Base-by-base conservation (phyloP, 2,113 vertebrate species). In the Heterotilapia buettikoferi region DNA sequence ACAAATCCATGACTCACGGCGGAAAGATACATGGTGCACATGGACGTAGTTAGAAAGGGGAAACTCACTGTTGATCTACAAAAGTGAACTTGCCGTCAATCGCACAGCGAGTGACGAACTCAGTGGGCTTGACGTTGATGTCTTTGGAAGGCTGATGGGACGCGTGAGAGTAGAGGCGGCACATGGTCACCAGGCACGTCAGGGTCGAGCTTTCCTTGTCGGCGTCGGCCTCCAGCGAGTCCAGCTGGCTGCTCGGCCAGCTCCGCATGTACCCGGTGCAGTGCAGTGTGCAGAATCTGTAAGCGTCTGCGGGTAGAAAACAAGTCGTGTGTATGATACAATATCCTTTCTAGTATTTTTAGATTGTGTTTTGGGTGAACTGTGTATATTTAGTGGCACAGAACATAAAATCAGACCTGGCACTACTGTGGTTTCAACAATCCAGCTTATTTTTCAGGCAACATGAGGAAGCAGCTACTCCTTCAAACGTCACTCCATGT, bases 51-150 rank as follows among this genome's bases (percentile, higher is more conserved):
- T 54, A 63, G 24, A 88, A 83, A 24, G 47, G 0, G 21, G 54
- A 89, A 95, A 93, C 94, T 95, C 96, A 98, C 98, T 97, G 96
- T 88, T 98, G 98, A 95, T 98, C 98, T 63, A 98, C 97, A 88
- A 97, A 98, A 91, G 97, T 98, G 95, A 98, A 98, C 93, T 98
- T 98, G 82, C 98, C 98, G 89, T 98, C 98, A 96, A 98, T 96
- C 88, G 98, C 96, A 92, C 96, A 98, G 83, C 98, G 97, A 10
- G 97, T 97, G 85, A 98, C 93, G 53, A 98, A 98, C 92, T 97
- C 96, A 1, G 96, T 94, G 88, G 97, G 96, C 92, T 97, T 97
- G 90, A 97, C 93, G 79, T 92, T 95, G 82, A 98, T 86, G 54
- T 97, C 97, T 86, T 96, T 96, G 80, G 95, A 93, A 83, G 95